Base-by-base conservation (phyloP, 2,888 invertebrate species). In the Drosophila incognita region DNA sequence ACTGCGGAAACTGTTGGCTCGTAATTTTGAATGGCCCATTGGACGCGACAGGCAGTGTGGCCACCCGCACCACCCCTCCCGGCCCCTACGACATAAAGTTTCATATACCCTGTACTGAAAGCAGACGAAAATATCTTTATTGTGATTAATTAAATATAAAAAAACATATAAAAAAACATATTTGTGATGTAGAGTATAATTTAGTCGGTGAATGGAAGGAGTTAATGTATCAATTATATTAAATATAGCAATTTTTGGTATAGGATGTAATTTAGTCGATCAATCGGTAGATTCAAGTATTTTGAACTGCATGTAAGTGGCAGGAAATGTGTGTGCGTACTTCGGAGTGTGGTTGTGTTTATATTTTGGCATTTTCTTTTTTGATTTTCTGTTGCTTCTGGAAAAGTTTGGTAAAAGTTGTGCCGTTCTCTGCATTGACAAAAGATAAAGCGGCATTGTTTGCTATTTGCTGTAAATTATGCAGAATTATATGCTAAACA, bases 1-100 rank as follows among this genome's bases (percentile, higher is more conserved):
- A 85, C 61, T 87, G 79, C 80, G 89, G 76, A 87, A 89, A 89
- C 83, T 87, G 87, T 87, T 79, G 83, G 85, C 81, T 87, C 86
- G 81, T 86, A 86, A 85, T 87, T 87, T 81, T 85, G 76, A 87
- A 85, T 81, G 81, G 85, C 74, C 81, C 87, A 82, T 86, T 84
- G 84, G 82, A 76, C 64, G 80, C 82, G 84, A 84, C 84, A 87
- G 84, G 70, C 77, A 59, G 42, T 18, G 21, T 11, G 18, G n/a
- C 54, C 11, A 8, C 46, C 48, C 27, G 27, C 67, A 27, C 51
- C 51, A 18, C 49, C 27, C 40, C 21, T 53, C 10, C 31, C 18
- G 15, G 27, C 35, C 35, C 48, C 70, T 69, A 48, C 61, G 42
- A 46, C 61, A 46, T 51, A 79, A 83, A 82, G 61, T 79, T 84